Evolutionary conservation across 2,888 invertebrate genomes (phyloP).

Genomic region (Lamellibrachia satsuma): DNA sequence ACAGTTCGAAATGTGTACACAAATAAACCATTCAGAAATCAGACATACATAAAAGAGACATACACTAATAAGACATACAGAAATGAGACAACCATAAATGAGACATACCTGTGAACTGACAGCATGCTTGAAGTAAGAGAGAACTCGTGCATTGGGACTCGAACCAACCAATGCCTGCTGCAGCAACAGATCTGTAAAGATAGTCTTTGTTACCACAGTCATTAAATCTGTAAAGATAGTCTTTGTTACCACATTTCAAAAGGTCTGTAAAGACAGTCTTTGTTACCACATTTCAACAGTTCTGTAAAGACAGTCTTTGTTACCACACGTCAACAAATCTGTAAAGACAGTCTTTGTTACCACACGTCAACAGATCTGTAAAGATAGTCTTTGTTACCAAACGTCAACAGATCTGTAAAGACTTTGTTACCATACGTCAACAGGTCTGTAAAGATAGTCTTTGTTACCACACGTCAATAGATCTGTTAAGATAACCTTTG

Average conservation of each 20-base stretch:
- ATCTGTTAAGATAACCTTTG: slow-evolving; percentile 72
- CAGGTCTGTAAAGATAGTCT: slow-evolving; percentile 76
- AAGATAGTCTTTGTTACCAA: slow-evolving; percentile 56
- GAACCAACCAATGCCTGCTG: slow-evolving; percentile 94
- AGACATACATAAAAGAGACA: background rate
- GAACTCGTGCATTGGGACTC: slow-evolving; percentile 87
- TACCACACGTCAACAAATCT: slow-evolving; percentile 72
- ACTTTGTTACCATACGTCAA: slow-evolving; percentile 66
- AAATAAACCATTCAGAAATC: background rate
- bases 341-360: slow-evolving; percentile 68
- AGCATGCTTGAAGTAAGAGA: slow-evolving; percentile 92
- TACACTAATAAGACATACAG: slow-evolving; percentile 8
- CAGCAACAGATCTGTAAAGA: slow-evolving; percentile 84
- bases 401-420: slow-evolving; percentile 80
- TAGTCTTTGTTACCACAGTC: slow-evolving; percentile 21
- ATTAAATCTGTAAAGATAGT: slow-evolving; percentile 85
- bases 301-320: slow-evolving; percentile 72
- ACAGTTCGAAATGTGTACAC: too few species aligned
- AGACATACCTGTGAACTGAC: slow-evolving; percentile 79
- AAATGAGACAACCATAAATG: background rate
- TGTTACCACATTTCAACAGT: slow-evolving; percentile 71
- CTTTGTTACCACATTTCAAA: slow-evolving; percentile 66
- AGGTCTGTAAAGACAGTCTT: slow-evolving; percentile 76
- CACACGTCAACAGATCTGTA: slow-evolving; percentile 78
- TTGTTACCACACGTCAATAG: slow-evolving; percentile 71